phyloP scores from a whole-genome alignment of 2,113 vertebrate species.

The Emydura subglobosa region DNA sequence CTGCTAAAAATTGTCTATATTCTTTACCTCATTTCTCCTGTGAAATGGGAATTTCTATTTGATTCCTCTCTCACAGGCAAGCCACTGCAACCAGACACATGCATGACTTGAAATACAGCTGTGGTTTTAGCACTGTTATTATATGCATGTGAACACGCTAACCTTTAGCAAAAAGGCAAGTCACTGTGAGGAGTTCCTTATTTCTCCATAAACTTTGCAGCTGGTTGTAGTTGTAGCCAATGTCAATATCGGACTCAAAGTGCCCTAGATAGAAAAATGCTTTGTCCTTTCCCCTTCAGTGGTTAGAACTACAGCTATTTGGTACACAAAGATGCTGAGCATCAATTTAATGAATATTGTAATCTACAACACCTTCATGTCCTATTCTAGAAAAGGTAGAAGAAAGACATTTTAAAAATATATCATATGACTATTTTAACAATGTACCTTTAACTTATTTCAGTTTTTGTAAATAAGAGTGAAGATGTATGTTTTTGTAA shows the following conservation, averaged over 20 bases:
- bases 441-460: background rate
- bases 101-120: conserved; percentile 34
- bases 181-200: conserved; percentile 16
- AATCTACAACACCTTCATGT: background rate
- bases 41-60: conserved; percentile 18
- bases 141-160: conserved; percentile 8
- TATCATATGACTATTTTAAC: background rate
- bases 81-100: background rate
- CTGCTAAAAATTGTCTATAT: background rate
- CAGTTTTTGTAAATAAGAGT: background rate
- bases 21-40: conserved; percentile 1
- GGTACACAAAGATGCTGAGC: background rate
- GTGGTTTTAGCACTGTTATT: conserved; percentile 25
- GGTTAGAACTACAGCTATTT: background rate
- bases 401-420: background rate
- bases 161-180: conserved; percentile 5
- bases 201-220: conserved; percentile 15
- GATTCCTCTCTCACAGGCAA: background rate
- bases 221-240: background rate
- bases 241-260: conserved; percentile 3
- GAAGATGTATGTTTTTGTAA: conserved; percentile 11
- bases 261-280: background rate
- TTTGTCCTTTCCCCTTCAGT: background rate
- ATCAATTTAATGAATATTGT: background rate
- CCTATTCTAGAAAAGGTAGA: background rate